Evolutionary conservation across 2,797 vertebrate genomes (phyloP).

Genomic region (Enteromius unitaeniatus): DNA sequence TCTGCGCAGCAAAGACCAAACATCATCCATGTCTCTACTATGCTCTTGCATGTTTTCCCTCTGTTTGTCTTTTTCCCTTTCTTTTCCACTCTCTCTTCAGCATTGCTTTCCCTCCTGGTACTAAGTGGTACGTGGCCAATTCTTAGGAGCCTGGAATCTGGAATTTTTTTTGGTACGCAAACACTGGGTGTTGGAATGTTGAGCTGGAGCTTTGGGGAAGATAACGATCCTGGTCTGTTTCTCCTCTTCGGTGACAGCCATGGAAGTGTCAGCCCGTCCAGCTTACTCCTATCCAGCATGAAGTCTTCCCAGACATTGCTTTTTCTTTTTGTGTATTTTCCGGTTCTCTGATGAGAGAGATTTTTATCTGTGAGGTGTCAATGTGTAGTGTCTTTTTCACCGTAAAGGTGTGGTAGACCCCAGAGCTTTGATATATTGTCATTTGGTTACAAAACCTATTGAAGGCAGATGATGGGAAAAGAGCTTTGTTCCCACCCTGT

Average conservation of each 20-base stretch:
- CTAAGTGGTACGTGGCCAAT: conserved; percentile 58
- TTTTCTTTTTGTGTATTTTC: not conserved
- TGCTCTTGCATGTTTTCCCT: not conserved
- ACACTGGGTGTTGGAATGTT: conserved; percentile 59
- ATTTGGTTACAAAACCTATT: conserved; percentile 2
- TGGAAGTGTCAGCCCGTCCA: conserved; percentile 39
- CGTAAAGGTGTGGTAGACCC: conserved; percentile 7
- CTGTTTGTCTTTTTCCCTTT: conserved; percentile 34
- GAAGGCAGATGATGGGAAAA: not conserved
- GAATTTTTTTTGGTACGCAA: conserved; percentile 46
- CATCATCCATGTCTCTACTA: not conserved
- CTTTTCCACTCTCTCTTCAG: conserved; percentile 34
- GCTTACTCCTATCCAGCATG: not conserved
- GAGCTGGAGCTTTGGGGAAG: conserved; percentile 57
- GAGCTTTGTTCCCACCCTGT: not conserved
- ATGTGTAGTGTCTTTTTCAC: not conserved
- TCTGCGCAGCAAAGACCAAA: not conserved
- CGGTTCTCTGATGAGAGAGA: not conserved
- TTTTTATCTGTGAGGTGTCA: conserved; percentile 11
- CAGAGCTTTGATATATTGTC: not conserved
- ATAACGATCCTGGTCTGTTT: conserved; percentile 65
- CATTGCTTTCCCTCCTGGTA: conserved; percentile 55
- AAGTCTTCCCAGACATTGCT: not conserved
- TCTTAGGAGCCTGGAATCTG: conserved; percentile 52
- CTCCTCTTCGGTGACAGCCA: conserved; percentile 57